Conservation (phyloP, 1,140 invertebrate species). For the Cherax destructor region DNA sequence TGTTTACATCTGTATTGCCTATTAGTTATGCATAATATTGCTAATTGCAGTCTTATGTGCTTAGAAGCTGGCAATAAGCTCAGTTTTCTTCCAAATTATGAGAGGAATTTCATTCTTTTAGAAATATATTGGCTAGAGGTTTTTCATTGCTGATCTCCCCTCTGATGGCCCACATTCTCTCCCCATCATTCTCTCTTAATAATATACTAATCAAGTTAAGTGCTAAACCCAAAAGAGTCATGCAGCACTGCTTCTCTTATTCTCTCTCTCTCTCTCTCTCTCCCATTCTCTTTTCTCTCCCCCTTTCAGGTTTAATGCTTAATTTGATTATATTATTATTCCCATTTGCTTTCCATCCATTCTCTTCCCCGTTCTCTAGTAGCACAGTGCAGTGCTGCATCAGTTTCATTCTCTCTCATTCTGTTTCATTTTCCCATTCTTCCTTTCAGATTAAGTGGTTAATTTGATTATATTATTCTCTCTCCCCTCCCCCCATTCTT, state of each 20-base stretch:
- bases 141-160: background rate
- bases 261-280: background rate
- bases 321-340: too few species aligned
- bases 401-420: too few species aligned
- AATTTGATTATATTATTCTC: too few species aligned
- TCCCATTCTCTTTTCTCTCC: too few species aligned
- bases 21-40: background rate
- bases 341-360: too few species aligned
- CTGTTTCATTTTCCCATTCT: too few species aligned
- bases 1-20: background rate
- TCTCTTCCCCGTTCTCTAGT: too few species aligned
- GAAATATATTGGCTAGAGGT: background rate
- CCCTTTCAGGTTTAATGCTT: too few species aligned
- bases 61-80: background rate
- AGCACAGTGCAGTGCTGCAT: too few species aligned
- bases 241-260: background rate
- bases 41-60: background rate
- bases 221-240: too few species aligned
- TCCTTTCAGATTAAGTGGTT: too few species aligned
- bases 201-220: too few species aligned
- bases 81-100: background rate
- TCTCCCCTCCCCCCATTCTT: background rate
- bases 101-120: background rate
- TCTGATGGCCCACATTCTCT: background rate
- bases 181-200: background rate